Evolutionary conservation across 2,888 invertebrate genomes (phyloP), one percentile per base, ranked within the genome.

Genomic region (Drosophila siamana): DNA sequence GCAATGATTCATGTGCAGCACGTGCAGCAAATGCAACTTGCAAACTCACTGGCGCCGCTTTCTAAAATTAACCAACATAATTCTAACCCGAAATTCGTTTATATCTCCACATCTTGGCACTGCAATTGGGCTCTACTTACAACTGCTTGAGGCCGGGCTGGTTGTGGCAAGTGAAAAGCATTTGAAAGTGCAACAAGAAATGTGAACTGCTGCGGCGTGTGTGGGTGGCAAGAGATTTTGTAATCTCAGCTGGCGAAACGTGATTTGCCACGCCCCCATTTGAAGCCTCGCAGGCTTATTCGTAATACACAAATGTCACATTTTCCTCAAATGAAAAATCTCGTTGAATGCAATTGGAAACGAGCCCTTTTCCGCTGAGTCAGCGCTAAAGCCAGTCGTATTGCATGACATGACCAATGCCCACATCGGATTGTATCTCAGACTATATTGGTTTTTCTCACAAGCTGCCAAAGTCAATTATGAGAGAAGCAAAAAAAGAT

Each of bases 141-240:
- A n/a, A n/a, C n/a, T n/a, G n/a, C n/a, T n/a, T n/a, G n/a, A n/a
- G n/a, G 8, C 57, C 64, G 24, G 38, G 41, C 60, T 59, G 28
- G 26, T 44, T 74, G 86, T 48, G 44, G 75, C 78, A 81, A 82
- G 87, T 87, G 87, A 87, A 82, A 82, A 78, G 69, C 62, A 72
- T 84, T 84, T 72, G 82, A 82, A 82, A 87, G 81, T 81, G 50
- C 67, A 60, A 52, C 81, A 4, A 13, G 36, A 57, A 51, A 62
- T 43, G 56, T 22, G 55, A 40, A 47, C 46, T 47, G 52, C 55
- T 46, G 50, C 46, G 57, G 26, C 62, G 43, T 60, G 38, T 65
- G 72, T 54, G 67, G 55, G 59, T 19, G 13, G 30, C 7, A 7
- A 11, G 26, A 11, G 24, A 47, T 57, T 57, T 47, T 57, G 56